Evolutionary conservation across 2,113 vertebrate genomes (phyloP), one percentile per base, ranked within the genome.

Genomic region (Andinoacara biseriatus): DNA sequence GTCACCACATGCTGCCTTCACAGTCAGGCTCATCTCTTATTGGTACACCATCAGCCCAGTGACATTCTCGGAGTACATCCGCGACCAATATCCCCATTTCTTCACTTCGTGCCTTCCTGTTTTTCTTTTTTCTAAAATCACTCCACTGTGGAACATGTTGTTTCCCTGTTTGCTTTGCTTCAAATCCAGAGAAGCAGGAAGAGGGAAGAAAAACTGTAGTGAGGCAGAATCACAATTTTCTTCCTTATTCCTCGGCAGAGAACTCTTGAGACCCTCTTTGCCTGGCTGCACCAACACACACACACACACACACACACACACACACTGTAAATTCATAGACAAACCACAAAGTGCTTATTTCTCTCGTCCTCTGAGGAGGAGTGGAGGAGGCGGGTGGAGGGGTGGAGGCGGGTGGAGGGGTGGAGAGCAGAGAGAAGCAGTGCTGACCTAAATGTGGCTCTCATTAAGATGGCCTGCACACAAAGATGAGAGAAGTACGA

Each of bases 381-480:
- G 59, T 6, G 33, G 33, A 52, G 81, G 87, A 35, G 57, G 24
- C 9, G 54, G 82, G 11, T 14, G 62, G 49, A 11, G 59, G 33
- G 33, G 7, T 43, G 81, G 87, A 35, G 57, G 24, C 7, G 54
- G 82, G 40, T 57, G 58, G 11, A n/a, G 62, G 49, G 18, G 59
- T 17, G 33, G 59, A n/a, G 43, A 43, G 24, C 15, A 29, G 24
- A 46, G 26, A 74, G 63, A 59, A 81, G 65, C 69, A 57, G 58
- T 4, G 17, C 77, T 93, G 88, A 87, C 86, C 82, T 89, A 90
- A 92, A 94, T 92, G 85, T 95, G 90, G 89, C 85, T 93, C 87
- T 94, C 91, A 92, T 94, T 93, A 94, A 86, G 78, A 93, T 88
- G 90, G 81, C 81, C 85, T 59, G 78, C 86, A 87, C 84, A 91